phyloP scores from a whole-genome alignment of 2,797 vertebrate genomes.

The Enteromius paludinosus region DNA sequence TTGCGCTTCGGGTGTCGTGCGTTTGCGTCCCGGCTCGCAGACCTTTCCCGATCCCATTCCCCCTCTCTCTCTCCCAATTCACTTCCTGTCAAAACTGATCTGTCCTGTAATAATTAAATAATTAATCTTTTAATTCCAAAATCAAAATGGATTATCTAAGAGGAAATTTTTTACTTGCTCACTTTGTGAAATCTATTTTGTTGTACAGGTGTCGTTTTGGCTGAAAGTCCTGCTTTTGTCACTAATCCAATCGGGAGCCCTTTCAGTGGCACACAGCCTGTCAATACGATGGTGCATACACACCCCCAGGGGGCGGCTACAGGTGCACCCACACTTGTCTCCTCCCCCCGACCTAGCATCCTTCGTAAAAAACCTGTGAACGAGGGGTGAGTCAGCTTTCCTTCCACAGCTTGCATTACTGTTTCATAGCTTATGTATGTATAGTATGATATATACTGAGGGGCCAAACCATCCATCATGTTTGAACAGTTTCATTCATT shows the following conservation, averaged over 20 bases:
- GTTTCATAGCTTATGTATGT: constrained; percentile 3
- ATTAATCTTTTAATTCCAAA: neutral
- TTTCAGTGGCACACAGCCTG: constrained; percentile 86
- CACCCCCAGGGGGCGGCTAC: constrained; percentile 88
- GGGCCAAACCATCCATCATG: neutral
- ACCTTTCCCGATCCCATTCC: too few species aligned
- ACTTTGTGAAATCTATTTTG: neutral
- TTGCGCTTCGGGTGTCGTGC: too few species aligned
- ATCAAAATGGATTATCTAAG: neutral
- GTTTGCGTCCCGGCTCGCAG: too few species aligned
- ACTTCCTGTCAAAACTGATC: too few species aligned
- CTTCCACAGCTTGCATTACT: neutral
- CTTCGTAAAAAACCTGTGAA: constrained; percentile 94
- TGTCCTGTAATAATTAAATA: neutral
- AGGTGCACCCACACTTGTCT: constrained; percentile 87
- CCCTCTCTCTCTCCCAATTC: too few species aligned
- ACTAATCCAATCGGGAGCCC: constrained; percentile 92
- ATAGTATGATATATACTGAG: neutral
- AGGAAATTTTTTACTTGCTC: neutral
- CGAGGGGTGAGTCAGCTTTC: constrained; percentile 83
- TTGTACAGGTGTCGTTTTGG: constrained; percentile 85
- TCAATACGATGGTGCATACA: constrained; percentile 91
- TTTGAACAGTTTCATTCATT: neutral
- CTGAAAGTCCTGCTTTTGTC: constrained; percentile 91
- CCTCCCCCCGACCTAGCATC: constrained; percentile 95